These are phyloP conservation scores for Ptychochromis oligacanthus DNA, from an alignment of 2,113 vertebrate genomes.

Conservation along the genomic window DNA sequence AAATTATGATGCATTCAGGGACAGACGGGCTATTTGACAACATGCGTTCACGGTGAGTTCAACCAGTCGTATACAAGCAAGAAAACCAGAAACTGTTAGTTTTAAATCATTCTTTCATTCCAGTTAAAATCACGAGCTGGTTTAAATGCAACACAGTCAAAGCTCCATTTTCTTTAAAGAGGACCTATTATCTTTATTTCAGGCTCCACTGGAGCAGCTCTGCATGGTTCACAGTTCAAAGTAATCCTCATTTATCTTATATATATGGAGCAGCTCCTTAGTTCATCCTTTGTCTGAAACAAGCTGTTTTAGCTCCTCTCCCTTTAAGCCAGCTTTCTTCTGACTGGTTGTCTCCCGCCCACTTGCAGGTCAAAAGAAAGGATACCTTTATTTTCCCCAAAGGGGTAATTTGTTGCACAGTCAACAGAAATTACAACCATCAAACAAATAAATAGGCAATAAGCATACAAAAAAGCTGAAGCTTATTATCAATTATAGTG, in stretches of 20 bases:
- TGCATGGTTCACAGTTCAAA: not conserved
- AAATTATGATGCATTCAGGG: not conserved
- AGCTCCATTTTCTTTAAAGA: not conserved
- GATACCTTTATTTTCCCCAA: too few relatives aligned
- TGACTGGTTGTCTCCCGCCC: not conserved
- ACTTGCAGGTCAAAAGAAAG: too few relatives aligned
- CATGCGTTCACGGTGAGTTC: fast-evolving
- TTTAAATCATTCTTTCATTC: not conserved
- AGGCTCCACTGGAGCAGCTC: not conserved
- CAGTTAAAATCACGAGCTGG: not conserved
- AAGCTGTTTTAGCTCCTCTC: not conserved
- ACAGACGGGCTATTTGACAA: not conserved
- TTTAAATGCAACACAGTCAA: not conserved
- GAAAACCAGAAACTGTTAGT: not conserved
- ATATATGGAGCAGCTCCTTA: too few relatives aligned
- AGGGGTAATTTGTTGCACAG: too few relatives aligned
- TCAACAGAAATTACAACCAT: too few relatives aligned
- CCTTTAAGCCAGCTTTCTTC: not conserved
- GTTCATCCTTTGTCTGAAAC: not conserved
- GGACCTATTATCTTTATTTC: not conserved
- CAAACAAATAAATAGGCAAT: too few relatives aligned
- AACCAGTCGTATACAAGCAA: not conserved
- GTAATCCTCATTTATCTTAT: too few relatives aligned
- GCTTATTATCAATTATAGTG: too few relatives aligned
- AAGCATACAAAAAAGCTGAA: too few relatives aligned